Base-by-base conservation (phyloP, 2,888 invertebrate species). In the Hirtodrosophila alboralis region DNA sequence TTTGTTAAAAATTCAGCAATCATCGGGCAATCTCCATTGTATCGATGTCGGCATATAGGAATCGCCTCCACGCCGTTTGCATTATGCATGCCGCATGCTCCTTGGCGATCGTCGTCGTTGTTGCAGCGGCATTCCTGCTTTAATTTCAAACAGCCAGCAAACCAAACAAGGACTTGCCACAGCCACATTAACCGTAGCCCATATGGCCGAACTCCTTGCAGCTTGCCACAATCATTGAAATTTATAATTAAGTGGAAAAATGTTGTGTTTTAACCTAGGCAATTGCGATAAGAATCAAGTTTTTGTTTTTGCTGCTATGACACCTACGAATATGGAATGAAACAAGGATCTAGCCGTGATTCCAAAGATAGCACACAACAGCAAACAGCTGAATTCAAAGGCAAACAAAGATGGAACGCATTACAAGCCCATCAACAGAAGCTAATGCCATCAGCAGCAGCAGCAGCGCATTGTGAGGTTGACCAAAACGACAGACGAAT, bases 1-100 rank as follows among this genome's bases (percentile, higher is more conserved):
- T 89, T 89, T 88, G 88, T 86, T 90, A 84, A 83, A 87, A 88
- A 90, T 88, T 87, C 90, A 89, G 87, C 88, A 88, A 89, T 89
- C 89, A 89, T 88, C 67, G 53, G 60, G 76, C 87, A 87, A 89
- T 87, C 88, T 51, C 53, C 66, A 71, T 72, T 79, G 75, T 69
- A 83, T 69, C 66, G 65, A 64, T 67, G 74, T 70, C 69, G 74
- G 37, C 36, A 48, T 28, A 45, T 28, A 45, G 56, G 57, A 21
- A 67, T 67, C 61, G 61, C 67, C 67, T 67, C 53, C 59, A 49
- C 45, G 44, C 33, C 49, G 57, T 38, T 69, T 79, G 79, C 79
- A 79, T 79, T 83, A 79, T 79, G 86, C 85, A 79, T 79, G 72
- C 53, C 78, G 45, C 73, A 73, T 73, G 40, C 36, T 16, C 16